Conservation (phyloP, 2,888 invertebrate species). For the Lasioglossum marginatum region DNA sequence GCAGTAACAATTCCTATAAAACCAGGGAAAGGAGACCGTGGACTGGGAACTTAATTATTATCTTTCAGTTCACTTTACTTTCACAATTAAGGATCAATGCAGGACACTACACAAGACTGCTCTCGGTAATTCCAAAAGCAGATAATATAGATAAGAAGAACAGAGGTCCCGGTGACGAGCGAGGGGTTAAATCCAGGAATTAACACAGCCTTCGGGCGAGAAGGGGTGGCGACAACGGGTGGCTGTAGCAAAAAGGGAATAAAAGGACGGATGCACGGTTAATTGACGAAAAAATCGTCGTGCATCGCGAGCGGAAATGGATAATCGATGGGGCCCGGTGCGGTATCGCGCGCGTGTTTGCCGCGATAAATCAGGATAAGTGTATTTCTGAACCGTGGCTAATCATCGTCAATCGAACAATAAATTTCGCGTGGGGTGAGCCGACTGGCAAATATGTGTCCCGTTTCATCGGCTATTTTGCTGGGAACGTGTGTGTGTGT, state of each 20-base stretch:
- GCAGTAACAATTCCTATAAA: no score
- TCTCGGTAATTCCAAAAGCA: neutral
- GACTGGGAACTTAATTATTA: no score
- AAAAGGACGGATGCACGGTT: neutral
- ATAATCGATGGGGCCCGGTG: neutral
- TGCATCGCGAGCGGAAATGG: neutral
- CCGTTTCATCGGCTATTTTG: constrained; percentile 27
- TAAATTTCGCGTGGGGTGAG: constrained; percentile 47
- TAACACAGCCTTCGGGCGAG: neutral
- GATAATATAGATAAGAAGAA: neutral
- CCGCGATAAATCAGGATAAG: constrained; percentile 18
- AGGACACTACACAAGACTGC: neutral
- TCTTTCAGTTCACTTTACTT: no score
- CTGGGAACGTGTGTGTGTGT: neutral
- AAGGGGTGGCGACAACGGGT: neutral
- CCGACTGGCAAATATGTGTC: constrained; percentile 42
- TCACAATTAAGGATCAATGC: neutral
- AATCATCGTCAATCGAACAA: constrained; percentile 57
- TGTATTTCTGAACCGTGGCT: constrained; percentile 27
- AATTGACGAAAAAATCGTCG: neutral
- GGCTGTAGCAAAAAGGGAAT: neutral
- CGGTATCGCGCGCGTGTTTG: neutral
- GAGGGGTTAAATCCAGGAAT: neutral
- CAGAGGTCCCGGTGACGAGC: neutral
- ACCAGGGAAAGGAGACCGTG: no score